These are phyloP conservation scores for Aldabrachelys gigantea DNA, from an alignment of 2,113 vertebrate genomes.

Conservation along the genomic window DNA sequence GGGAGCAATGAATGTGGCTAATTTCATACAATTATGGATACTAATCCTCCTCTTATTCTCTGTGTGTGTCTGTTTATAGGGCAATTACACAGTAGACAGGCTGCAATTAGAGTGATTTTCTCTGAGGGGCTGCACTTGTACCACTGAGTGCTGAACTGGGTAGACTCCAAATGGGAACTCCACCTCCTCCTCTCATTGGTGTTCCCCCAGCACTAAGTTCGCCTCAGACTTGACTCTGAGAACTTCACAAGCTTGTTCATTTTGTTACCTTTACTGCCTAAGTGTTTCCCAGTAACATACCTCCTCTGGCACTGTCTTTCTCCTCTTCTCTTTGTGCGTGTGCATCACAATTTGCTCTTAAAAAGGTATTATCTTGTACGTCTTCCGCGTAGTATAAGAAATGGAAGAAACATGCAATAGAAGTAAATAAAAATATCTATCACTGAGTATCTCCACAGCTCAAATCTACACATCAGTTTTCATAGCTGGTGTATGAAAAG, in stretches of 20 bases:
- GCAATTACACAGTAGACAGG: slow-evolving; percentile 66
- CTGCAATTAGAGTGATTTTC: slow-evolving; percentile 64
- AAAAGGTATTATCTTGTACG: background rate
- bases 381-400: background rate
- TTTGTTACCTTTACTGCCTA: background rate
- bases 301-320: background rate
- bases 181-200: background rate
- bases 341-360: background rate
- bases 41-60: slow-evolving; percentile 58
- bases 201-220: background rate
- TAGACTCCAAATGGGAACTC: slow-evolving; percentile 31
- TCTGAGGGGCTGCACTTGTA: slow-evolving; percentile 40
- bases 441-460: background rate
- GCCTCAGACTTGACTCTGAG: background rate
- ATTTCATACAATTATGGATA: slow-evolving; percentile 69
- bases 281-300: background rate
- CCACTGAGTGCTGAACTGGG: slow-evolving; percentile 23
- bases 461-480: background rate
- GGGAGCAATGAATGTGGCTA: slow-evolving; percentile 66
- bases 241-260: background rate
- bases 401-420: background rate
- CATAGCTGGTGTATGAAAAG: background rate
- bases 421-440: background rate
- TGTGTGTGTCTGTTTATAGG: slow-evolving; percentile 70
- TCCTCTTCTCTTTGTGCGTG: background rate